Percentiles rank a stretch among this genome's conserved stretches.
These are phyloP conservation scores for Salmo trutta DNA, from an alignment of 2,797 vertebrate genomes.

Conservation along the genomic window DNA sequence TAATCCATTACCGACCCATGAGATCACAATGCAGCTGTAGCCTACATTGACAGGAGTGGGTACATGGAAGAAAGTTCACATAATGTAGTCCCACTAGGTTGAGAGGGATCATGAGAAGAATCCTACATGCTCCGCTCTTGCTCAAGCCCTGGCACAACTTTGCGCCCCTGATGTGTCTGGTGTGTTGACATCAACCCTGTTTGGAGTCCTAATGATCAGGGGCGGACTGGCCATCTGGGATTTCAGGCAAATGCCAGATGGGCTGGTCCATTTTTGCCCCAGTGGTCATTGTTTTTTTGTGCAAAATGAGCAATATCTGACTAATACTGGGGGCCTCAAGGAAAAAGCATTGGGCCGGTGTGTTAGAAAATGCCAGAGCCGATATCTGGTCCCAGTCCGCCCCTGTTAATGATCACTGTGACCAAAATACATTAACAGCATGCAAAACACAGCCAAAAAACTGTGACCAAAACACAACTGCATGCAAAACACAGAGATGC, in stretches of 20 bases:
- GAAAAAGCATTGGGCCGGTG: no score
- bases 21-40: conserved; percentile 48
- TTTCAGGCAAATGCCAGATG: no score
- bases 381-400: no score
- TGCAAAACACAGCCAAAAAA: no score
- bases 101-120: conserved; percentile 35
- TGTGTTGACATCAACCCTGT: conserved; percentile 54
- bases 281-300: no score
- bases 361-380: no score
- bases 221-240: no score
- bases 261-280: no score
- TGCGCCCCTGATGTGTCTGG: conserved; percentile 36
- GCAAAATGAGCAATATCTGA: no score
- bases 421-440: conserved; percentile 25
- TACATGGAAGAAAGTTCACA: conserved; percentile 53
- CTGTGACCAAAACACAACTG: conserved; percentile 24
- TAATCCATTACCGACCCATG: conserved; percentile 42
- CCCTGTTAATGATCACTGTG: conserved; percentile 43
- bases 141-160: conserved; percentile 26
- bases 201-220: conserved; percentile 39
- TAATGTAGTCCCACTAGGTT: conserved; percentile 33
- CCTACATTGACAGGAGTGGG: conserved; percentile 37
- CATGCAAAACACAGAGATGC: conserved; percentile 53
- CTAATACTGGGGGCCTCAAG: no score
- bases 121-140: conserved; percentile 36